Percentiles rank a stretch among this genome's conserved stretches.
Conservation (phyloP, 2,113 vertebrate genomes). For the Gallinago jamesoni region DNA sequence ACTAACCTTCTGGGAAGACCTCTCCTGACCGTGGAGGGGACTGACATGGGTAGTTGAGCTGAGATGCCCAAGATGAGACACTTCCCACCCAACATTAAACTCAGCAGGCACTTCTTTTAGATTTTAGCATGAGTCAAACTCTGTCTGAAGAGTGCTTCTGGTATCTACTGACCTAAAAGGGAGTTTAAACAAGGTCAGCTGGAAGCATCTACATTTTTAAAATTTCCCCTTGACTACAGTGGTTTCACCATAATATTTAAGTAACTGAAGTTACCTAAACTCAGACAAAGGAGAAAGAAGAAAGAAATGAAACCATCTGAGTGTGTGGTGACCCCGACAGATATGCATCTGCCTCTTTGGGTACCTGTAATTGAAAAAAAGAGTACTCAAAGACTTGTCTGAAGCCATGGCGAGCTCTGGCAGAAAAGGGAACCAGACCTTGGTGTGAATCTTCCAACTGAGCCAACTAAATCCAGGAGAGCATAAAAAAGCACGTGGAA, state of each 20-base stretch:
- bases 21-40: not conserved
- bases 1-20: not conserved
- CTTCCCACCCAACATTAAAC: not conserved
- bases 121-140: not conserved
- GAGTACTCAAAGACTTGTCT: not conserved
- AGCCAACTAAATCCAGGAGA: not conserved
- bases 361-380: not conserved
- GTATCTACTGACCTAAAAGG: not conserved
- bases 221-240: not conserved
- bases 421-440: not conserved
- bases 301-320: not conserved
- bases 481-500: not conserved
- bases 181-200: not conserved
- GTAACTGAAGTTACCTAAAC: not conserved
- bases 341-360: not conserved
- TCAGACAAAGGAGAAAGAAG: not conserved
- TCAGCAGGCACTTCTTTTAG: not conserved
- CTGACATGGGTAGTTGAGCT: not conserved
- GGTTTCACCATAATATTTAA: not conserved
- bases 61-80: too few species aligned
- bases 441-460: fast-evolving
- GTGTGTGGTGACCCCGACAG: not conserved
- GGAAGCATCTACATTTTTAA: not conserved
- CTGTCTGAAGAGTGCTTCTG: not conserved
- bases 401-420: not conserved